These are phyloP conservation scores for Hypsibius dujardini DNA, from an alignment of 1,140 invertebrate genomes.

Conservation along the genomic window DNA sequence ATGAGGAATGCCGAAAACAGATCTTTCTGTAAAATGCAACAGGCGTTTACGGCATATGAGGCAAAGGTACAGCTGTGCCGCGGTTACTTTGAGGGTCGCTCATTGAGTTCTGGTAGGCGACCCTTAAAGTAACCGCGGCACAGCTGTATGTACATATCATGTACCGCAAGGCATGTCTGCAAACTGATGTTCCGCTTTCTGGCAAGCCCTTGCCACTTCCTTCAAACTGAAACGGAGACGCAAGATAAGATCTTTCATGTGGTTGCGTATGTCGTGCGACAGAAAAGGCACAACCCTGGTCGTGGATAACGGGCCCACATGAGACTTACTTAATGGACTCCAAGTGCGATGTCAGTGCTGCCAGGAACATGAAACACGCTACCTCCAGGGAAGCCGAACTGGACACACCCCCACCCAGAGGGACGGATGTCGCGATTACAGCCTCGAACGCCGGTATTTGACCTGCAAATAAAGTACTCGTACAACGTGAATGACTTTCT, in stretches of 20 bases:
- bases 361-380: slow-evolving; percentile 63
- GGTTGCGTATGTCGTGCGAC: too few relatives aligned
- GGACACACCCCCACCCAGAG: slow-evolving; percentile 67
- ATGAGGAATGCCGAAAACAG: neutral
- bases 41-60: too few relatives aligned
- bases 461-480: too few relatives aligned
- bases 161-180: slow-evolving; percentile 67
- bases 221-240: slow-evolving; percentile 34
- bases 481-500: too few relatives aligned
- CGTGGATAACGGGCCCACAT: too few relatives aligned
- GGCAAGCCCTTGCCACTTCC: slow-evolving; percentile 61
- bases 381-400: slow-evolving; percentile 80
- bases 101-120: too few relatives aligned
- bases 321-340: neutral
- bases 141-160: neutral
- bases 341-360: slow-evolving; percentile 41
- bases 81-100: too few relatives aligned
- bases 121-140: too few relatives aligned
- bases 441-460: slow-evolving; percentile 51
- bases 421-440: slow-evolving; percentile 57
- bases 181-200: slow-evolving; percentile 75
- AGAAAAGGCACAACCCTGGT: too few relatives aligned
- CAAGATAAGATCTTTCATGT: neutral
- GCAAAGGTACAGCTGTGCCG: too few relatives aligned
- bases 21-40: too few relatives aligned